Conservation (phyloP, 2,797 vertebrate species). For the Tangara arthus region DNA sequence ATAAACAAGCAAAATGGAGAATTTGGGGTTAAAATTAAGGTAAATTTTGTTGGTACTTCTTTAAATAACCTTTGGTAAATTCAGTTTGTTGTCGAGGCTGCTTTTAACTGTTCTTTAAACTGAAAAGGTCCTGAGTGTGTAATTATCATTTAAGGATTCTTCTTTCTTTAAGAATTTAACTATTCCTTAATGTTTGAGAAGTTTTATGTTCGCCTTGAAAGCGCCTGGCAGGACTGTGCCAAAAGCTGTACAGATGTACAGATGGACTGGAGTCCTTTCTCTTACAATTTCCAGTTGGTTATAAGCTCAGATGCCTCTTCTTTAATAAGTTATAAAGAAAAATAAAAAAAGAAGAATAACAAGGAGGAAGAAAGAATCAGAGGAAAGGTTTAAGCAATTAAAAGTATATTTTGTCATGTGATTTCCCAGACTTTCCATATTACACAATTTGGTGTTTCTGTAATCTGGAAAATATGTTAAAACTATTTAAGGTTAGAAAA, state of each 20-base stretch:
- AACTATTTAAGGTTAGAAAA: constrained; percentile 11
- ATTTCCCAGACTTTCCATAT: neutral
- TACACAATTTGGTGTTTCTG: neutral
- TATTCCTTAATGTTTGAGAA: neutral
- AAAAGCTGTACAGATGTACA: neutral
- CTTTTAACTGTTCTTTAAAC: neutral
- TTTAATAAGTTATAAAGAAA: neutral
- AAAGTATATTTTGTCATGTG: neutral
- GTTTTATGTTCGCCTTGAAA: neutral
- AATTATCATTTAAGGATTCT: neutral
- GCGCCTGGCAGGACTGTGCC: accelerated
- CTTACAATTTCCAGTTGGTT: neutral
- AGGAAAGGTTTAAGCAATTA: neutral
- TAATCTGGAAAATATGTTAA: neutral
- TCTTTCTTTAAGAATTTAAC: neutral
- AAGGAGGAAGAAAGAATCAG: neutral
- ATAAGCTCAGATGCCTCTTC: neutral
- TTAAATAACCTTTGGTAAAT: neutral
- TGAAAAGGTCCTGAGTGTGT: neutral
- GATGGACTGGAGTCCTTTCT: neutral
- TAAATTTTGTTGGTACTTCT: neutral
- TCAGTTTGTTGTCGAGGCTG: neutral
- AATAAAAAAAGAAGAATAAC: neutral
- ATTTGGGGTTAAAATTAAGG: neutral
- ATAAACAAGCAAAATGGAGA: neutral